phyloP scores from a whole-genome alignment of 2,888 invertebrate species.

The Lithophane semibrunnea region DNA sequence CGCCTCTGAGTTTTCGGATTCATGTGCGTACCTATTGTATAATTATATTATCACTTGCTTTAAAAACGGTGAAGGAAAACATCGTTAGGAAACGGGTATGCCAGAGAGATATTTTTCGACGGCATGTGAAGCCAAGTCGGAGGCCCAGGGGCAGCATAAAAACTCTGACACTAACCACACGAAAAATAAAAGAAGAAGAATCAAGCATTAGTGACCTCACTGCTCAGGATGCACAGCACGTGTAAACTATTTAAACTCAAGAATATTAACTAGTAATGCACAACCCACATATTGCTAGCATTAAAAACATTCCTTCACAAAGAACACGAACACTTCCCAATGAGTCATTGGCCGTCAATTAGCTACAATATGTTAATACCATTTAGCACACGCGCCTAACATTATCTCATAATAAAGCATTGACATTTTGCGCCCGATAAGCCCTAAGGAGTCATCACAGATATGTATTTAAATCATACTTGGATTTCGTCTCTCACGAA shows the following conservation, averaged over 20 bases:
- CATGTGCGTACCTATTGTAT: no score
- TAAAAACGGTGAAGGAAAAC: no score
- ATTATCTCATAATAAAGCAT: constrained; percentile 56
- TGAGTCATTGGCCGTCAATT: constrained; percentile 54
- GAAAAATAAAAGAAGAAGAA: neutral
- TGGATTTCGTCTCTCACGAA: constrained; percentile 76
- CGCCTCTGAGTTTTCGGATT: no score
- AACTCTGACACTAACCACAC: no score
- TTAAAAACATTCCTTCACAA: constrained; percentile 29
- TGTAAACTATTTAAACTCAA: neutral
- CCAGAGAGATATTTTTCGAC: no score
- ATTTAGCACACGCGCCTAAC: constrained; percentile 55
- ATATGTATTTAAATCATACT: constrained; percentile 80
- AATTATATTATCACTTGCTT: no score
- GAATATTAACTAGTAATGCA: neutral
- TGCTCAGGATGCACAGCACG: no score
- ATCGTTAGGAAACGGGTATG: no score
- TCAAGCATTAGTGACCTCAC: no score
- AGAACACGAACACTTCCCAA: neutral
- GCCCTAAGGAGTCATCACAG: constrained; percentile 59
- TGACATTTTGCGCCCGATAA: constrained; percentile 68
- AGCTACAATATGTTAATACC: constrained; percentile 54
- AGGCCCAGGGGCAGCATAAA: no score
- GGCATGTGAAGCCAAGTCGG: no score
- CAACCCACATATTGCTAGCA: constrained; percentile 11